Conservation (phyloP, 2,113 vertebrate species). For the Varanus komodoensis region DNA sequence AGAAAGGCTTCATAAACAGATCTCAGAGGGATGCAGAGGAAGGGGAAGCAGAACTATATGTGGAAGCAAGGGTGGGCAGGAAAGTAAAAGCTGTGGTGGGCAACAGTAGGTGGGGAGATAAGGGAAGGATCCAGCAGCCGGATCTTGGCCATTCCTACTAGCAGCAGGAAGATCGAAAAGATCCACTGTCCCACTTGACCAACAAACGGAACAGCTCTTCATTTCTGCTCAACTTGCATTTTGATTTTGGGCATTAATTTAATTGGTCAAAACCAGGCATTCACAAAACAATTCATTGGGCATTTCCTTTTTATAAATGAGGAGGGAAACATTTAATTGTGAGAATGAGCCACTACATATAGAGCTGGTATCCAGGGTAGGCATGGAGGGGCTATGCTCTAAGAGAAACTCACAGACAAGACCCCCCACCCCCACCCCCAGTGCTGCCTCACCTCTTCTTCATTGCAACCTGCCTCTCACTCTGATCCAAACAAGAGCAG, state of each 20-base stretch:
- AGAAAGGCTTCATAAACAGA: neutral
- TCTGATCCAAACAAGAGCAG: too few species aligned
- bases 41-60: neutral
- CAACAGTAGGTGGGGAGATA: neutral
- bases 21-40: neutral
- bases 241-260: neutral
- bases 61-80: slow-evolving; percentile 45
- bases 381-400: too few species aligned
- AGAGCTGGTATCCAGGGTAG: too few species aligned
- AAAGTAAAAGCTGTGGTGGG: slow-evolving; percentile 51
- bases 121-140: neutral
- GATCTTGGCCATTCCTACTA: neutral
- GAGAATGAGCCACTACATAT: neutral
- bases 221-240: neutral
- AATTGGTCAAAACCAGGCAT: neutral
- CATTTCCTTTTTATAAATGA: neutral
- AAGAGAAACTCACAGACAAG: too few species aligned
- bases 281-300: neutral
- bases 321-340: neutral
- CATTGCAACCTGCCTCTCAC: too few species aligned
- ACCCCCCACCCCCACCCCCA: too few species aligned
- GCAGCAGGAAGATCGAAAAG: neutral
- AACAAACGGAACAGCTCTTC: too few species aligned
- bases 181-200: neutral
- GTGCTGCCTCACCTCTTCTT: too few species aligned